Percentiles rank a stretch among this genome's conserved stretches.
These are phyloP conservation scores for Ibidorhyncha struthersii DNA, from an alignment of 2,113 vertebrate species.

Conservation along the genomic window DNA sequence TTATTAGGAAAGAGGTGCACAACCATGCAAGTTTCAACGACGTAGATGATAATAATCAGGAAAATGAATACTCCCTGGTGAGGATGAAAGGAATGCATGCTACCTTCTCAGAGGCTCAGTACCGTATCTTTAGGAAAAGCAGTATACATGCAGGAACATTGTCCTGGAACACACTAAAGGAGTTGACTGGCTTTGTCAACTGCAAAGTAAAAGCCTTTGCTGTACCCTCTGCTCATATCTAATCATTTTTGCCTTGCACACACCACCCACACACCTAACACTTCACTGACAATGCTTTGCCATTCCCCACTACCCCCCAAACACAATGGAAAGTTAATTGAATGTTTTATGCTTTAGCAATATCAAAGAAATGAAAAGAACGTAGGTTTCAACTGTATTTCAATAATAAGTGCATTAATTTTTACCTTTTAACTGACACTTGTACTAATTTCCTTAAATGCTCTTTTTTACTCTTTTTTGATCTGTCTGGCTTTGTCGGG, in stretches of 20 bases:
- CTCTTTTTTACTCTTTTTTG: constrained; percentile 81
- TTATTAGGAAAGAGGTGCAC: background rate
- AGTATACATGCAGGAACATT: background rate
- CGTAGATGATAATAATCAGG: constrained; percentile 20
- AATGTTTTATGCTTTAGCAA: constrained; percentile 81
- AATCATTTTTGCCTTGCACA: constrained; percentile 31
- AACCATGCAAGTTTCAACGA: background rate
- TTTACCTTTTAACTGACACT: constrained; percentile 86
- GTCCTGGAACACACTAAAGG: background rate
- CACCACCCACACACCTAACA: constrained; percentile 61
- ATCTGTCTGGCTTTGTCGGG: constrained; percentile 84
- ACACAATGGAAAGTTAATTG: constrained; percentile 84
- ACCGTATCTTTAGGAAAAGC: background rate
- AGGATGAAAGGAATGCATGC: background rate
- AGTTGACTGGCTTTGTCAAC: background rate
- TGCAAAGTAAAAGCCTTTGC: background rate
- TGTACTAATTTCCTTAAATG: constrained; percentile 86
- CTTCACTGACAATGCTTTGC: constrained; percentile 69
- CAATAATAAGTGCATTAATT: constrained; percentile 84
- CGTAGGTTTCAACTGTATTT: constrained; percentile 80
- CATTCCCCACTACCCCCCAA: constrained; percentile 55
- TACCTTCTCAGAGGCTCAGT: background rate
- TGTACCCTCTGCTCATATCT: background rate
- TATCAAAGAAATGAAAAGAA: constrained; percentile 85
- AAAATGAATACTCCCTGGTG: background rate